A percentile compares a stretch with the other conserved stretches of the same genome.
Evolutionary conservation across 2,797 vertebrate species (phyloP).

Genomic region (Macropus fuliginosus): DNA sequence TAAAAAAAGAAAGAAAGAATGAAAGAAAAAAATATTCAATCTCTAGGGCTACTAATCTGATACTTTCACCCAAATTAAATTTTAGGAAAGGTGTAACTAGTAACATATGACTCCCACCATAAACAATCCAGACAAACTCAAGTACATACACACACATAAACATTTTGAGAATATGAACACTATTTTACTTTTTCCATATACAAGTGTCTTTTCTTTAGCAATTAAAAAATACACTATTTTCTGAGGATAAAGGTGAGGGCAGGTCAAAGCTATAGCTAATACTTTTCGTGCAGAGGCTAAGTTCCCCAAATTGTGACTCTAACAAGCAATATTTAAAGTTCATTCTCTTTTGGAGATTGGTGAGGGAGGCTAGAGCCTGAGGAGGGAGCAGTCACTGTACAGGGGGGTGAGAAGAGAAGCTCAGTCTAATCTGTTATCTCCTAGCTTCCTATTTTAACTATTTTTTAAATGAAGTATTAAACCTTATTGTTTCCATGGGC

Average conservation of each 20-base stretch:
- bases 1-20: too few species aligned
- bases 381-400: not conserved
- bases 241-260: not conserved
- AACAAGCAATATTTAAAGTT: not conserved
- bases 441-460: not conserved
- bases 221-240: not conserved
- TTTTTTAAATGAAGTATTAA: not conserved
- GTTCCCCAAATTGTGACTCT: not conserved
- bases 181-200: not conserved
- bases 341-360: not conserved
- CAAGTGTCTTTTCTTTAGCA: not conserved
- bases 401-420: not conserved
- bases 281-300: not conserved
- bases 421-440: not conserved
- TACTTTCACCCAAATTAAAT: not conserved
- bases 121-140: not conserved
- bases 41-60: not conserved
- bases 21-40: not conserved
- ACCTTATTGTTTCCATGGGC: not conserved
- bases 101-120: not conserved
- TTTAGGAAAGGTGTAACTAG: not conserved
- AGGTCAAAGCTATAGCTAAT: not conserved
- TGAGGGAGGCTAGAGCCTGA: not conserved
- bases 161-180: not conserved
- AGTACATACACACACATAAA: not conserved